phyloP scores from a whole-genome alignment of 2,888 invertebrate species.

The Polydrusus cervinus region DNA sequence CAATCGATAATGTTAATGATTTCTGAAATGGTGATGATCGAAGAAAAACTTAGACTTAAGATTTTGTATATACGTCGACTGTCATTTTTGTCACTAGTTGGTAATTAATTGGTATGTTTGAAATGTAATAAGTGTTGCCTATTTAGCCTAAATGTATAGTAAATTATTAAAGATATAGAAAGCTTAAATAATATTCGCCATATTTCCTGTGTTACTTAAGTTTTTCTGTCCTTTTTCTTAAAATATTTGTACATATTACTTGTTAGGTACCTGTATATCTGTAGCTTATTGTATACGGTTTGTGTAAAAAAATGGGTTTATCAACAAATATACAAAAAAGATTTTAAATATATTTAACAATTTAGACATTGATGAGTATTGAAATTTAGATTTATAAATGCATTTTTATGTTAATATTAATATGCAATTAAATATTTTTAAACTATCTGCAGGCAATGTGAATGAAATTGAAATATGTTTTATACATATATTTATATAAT shows the following conservation, averaged over 20 bases:
- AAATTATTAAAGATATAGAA: constrained; percentile 70
- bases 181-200: constrained; percentile 63
- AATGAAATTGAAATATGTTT: no score
- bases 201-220: constrained; percentile 65
- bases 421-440: no score
- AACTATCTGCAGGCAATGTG: no score
- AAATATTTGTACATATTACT: constrained; percentile 65
- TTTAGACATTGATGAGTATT: background rate
- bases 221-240: constrained; percentile 58
- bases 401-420: no score
- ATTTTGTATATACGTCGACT: constrained; percentile 70
- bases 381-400: background rate
- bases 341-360: background rate
- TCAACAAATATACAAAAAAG: background rate
- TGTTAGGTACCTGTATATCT: constrained; percentile 71
- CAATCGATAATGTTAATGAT: constrained; percentile 1
- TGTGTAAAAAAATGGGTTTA: constrained; percentile 39
- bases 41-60: constrained; percentile 57
- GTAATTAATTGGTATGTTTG: constrained; percentile 69
- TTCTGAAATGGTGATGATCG: constrained; percentile 24
- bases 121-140: constrained; percentile 70
- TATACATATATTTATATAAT: no score
- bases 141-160: constrained; percentile 71
- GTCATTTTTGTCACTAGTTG: constrained; percentile 69
- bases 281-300: constrained; percentile 71